These are phyloP conservation scores for Acanthiza pusilla DNA, from an alignment of 2,797 vertebrate species.

Conservation along the genomic window DNA sequence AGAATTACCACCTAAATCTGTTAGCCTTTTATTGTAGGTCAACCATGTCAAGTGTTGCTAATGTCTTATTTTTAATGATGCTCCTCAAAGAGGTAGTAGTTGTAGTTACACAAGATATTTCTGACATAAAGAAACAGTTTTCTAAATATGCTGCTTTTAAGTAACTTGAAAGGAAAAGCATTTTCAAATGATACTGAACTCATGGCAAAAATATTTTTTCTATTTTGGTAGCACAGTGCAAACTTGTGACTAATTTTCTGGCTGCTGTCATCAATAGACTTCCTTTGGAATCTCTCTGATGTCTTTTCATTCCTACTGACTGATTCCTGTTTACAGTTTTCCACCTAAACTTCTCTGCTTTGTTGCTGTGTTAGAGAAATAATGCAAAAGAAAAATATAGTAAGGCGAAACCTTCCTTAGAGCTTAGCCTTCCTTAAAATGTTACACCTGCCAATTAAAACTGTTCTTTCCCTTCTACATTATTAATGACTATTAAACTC, in stretches of 20 bases:
- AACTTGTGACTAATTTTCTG: conserved; percentile 27
- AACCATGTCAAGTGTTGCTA: background rate
- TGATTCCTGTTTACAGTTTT: conserved; percentile 1
- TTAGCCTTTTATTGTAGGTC: background rate
- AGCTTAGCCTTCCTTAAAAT: background rate
- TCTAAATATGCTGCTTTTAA: background rate
- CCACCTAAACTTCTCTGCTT: background rate
- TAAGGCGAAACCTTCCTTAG: background rate
- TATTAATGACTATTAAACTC: background rate
- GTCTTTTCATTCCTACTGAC: background rate
- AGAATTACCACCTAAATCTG: background rate
- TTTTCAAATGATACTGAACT: background rate
- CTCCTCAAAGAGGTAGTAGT: background rate
- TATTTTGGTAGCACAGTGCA: background rate
- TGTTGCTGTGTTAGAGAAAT: background rate
- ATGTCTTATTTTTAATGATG: background rate
- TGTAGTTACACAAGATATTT: background rate
- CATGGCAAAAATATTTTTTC: background rate
- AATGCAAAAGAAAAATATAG: background rate
- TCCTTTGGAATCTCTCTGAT: background rate
- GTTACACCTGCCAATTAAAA: background rate
- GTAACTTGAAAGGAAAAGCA: background rate
- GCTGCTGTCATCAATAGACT: background rate
- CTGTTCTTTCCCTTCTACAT: background rate
- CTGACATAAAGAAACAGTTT: background rate